Evolutionary conservation across 2,888 invertebrate species (phyloP).

Genomic region (Campaea margaritaria): DNA sequence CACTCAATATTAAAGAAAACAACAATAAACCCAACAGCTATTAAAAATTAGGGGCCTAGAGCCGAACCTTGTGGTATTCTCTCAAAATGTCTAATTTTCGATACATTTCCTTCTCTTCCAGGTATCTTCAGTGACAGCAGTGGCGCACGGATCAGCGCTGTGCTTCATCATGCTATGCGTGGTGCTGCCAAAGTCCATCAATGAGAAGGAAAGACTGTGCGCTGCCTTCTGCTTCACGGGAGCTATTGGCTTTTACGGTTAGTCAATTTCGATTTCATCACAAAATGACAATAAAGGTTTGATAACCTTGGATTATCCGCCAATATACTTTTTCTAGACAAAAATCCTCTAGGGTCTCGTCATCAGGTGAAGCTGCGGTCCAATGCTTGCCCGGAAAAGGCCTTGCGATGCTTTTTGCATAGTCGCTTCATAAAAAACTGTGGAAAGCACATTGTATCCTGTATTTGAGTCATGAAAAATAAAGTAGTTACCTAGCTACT

Average conservation of each 20-base stretch:
- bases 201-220: constrained; percentile 72
- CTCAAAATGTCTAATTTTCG: neutral
- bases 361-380: too few species aligned
- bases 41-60: constrained; percentile 5
- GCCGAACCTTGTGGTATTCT: constrained; percentile 17
- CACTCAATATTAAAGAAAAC: neutral
- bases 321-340: too few species aligned
- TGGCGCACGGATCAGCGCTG: constrained; percentile 71
- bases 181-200: constrained; percentile 71
- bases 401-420: too few species aligned
- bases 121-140: constrained; percentile 66
- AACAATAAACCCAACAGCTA: too few species aligned
- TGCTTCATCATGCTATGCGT: constrained; percentile 76
- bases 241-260: constrained; percentile 84
- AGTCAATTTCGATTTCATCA: constrained; percentile 43
- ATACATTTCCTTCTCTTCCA: constrained; percentile 34
- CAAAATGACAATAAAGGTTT: too few species aligned
- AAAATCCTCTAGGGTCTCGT: too few species aligned
- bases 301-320: too few species aligned
- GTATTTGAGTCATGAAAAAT: too few species aligned
- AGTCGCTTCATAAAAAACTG: too few species aligned
- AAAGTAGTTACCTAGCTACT: too few species aligned
- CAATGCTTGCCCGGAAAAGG: too few species aligned
- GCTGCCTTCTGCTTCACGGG: constrained; percentile 79
- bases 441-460: too few species aligned